These are phyloP conservation scores for Paramormyrops hopkinsi DNA, from an alignment of 2,797 vertebrate genomes.

Conservation along the genomic window DNA sequence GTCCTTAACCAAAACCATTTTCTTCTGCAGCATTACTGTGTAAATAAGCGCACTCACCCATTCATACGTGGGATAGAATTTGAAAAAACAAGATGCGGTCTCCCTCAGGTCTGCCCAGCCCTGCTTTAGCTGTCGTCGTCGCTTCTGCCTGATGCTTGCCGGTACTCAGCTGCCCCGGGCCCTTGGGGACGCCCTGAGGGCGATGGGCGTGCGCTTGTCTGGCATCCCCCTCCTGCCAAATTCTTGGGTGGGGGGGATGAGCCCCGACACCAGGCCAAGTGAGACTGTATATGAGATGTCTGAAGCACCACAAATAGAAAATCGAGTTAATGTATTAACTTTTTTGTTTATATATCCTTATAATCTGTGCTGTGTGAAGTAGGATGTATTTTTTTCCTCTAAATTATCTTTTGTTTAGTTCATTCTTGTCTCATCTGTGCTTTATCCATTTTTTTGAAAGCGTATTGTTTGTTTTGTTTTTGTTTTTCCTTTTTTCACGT, in stretches of 20 bases:
- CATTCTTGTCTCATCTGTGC: not conserved
- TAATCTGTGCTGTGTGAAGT: not conserved
- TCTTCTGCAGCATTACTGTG: not conserved
- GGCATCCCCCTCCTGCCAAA: not conserved
- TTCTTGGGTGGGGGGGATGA: not conserved
- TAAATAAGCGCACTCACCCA: not conserved
- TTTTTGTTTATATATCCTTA: not conserved
- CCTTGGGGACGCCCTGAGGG: not conserved
- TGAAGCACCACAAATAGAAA: not conserved
- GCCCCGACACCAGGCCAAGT: not conserved
- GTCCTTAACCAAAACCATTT: not conserved
- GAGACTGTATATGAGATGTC: not conserved
- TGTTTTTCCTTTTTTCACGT: constrained; percentile 20
- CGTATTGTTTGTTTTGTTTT: not conserved
- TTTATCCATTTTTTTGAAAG: not conserved
- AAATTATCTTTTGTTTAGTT: not conserved
- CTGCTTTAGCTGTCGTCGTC: not conserved
- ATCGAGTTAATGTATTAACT: not conserved
- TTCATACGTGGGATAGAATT: not conserved
- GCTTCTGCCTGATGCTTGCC: not conserved
- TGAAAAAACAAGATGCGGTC: not conserved
- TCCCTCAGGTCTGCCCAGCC: not conserved
- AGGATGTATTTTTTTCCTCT: not conserved
- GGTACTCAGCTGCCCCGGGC: not conserved
- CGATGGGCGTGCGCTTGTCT: not conserved